Evolutionary conservation across 1,140 invertebrate genomes (phyloP).

Genomic region (Cecropterus lyciades): DNA sequence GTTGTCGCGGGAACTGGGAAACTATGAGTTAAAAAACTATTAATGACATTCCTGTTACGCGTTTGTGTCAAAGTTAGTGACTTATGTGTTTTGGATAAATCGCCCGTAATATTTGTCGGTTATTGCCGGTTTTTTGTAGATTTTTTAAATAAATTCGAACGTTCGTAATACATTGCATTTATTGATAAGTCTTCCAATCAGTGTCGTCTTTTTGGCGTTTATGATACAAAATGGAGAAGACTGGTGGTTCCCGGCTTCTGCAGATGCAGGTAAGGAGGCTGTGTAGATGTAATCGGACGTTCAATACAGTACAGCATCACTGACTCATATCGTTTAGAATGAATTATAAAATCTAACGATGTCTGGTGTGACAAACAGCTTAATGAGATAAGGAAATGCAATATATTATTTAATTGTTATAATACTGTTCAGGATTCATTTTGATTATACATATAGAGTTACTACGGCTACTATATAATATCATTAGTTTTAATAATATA

Average conservation of each 20-base stretch:
- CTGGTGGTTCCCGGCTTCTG: conserved; percentile 79
- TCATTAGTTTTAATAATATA: too few species aligned
- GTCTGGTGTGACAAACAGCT: not conserved
- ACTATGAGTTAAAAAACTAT: conserved; percentile 14
- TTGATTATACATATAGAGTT: too few species aligned
- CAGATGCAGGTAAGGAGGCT: conserved; percentile 83
- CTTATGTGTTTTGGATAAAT: conserved; percentile 59
- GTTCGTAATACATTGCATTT: conserved; percentile 1
- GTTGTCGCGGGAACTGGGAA: not conserved
- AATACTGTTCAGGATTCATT: too few species aligned
- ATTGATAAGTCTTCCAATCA: not conserved
- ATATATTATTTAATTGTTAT: too few species aligned
- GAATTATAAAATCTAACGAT: not conserved
- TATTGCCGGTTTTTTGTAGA: conserved; percentile 2
- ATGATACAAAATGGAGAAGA: conserved; percentile 64
- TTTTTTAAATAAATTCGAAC: conserved; percentile 26
- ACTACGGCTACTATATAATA: too few species aligned
- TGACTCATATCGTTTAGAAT: conserved; percentile 7
- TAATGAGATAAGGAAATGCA: too few species aligned
- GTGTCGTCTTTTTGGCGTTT: conserved; percentile 3
- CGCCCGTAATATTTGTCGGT: conserved; percentile 48
- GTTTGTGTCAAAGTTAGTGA: conserved; percentile 69
- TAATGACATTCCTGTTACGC: conserved; percentile 34
- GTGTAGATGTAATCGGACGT: not conserved
- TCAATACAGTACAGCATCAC: not conserved